A percentile compares a stretch with the other conserved stretches of the same genome.
Evolutionary conservation across 2,113 vertebrate species (phyloP).

Genomic region (Rhabdomys dilectus): DNA sequence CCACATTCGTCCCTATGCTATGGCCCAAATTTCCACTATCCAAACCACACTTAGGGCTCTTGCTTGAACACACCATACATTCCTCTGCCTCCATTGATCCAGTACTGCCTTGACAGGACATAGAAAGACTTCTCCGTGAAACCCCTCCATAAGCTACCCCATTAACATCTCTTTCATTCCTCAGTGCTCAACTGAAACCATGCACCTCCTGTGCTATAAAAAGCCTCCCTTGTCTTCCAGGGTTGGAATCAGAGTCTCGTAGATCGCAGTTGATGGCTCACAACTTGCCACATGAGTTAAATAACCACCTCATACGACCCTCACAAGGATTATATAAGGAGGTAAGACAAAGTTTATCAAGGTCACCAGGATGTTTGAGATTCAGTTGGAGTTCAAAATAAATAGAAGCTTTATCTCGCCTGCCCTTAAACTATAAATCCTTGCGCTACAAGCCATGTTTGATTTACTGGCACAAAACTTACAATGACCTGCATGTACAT

Average conservation of each 20-base stretch:
- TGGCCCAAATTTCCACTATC: not conserved
- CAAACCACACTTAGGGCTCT: not conserved
- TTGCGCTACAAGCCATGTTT: not conserved
- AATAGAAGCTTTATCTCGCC: not conserved
- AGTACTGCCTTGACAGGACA: not conserved
- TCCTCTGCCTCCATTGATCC: not conserved
- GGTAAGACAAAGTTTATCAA: conserved; percentile 22
- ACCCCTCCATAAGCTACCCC: not conserved
- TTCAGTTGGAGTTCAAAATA: not conserved
- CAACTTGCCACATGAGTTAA: not conserved
- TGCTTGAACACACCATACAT: not conserved
- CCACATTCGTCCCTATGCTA: rapidly evolving
- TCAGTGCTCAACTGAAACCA: not conserved
- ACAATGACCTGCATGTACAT: not conserved
- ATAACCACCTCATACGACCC: not conserved
- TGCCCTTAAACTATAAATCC: not conserved
- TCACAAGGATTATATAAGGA: conserved; percentile 33
- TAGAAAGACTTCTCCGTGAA: not conserved
- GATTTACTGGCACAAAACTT: not conserved
- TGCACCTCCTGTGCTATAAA: not conserved
- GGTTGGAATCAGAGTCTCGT: not conserved
- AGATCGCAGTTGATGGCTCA: conserved; percentile 8
- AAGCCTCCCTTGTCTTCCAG: not conserved
- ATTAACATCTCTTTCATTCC: conserved; percentile 4
- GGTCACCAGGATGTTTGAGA: not conserved